phyloP scores from a whole-genome alignment of 2,113 vertebrate genomes.

The Abramis brama region DNA sequence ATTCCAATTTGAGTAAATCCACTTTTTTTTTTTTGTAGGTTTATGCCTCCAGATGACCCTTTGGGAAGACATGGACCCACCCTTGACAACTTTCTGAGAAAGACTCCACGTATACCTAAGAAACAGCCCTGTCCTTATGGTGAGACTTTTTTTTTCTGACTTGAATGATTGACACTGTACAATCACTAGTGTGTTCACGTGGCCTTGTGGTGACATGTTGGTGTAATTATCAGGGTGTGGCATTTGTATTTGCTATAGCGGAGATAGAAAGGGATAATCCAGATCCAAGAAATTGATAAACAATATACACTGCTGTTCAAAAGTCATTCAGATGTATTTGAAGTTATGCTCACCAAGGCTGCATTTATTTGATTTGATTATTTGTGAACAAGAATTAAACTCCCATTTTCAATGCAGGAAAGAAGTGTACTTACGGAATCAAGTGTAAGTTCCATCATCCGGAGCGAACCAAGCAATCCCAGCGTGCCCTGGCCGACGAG shows the following conservation, averaged over 20 bases:
- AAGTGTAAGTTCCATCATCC: slow-evolving; percentile 95
- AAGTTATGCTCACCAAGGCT: no score
- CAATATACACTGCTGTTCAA: neutral
- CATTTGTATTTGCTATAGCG: neutral
- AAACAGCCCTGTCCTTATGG: slow-evolving; percentile 91
- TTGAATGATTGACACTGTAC: neutral
- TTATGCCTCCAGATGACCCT: slow-evolving; percentile 96
- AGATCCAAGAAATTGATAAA: neutral
- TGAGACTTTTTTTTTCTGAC: slow-evolving; percentile 66
- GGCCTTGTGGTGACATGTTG: neutral
- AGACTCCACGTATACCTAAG: slow-evolving; percentile 80
- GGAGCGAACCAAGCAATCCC: slow-evolving; percentile 83
- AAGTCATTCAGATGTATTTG: neutral
- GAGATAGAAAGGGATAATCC: neutral
- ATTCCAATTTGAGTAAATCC: neutral
- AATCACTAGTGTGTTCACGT: neutral
- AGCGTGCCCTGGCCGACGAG: slow-evolving; percentile 84
- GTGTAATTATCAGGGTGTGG: neutral
- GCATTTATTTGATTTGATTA: no score
- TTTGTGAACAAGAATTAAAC: neutral
- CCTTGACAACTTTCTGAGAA: slow-evolving; percentile 90
- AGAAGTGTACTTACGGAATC: slow-evolving; percentile 92
- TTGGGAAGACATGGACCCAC: slow-evolving; percentile 91
- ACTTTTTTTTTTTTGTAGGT: slow-evolving; percentile 72
- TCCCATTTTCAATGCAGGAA: slow-evolving; percentile 76